Conservation (phyloP, 2,797 vertebrate genomes). For the Gobio occitaniae region DNA sequence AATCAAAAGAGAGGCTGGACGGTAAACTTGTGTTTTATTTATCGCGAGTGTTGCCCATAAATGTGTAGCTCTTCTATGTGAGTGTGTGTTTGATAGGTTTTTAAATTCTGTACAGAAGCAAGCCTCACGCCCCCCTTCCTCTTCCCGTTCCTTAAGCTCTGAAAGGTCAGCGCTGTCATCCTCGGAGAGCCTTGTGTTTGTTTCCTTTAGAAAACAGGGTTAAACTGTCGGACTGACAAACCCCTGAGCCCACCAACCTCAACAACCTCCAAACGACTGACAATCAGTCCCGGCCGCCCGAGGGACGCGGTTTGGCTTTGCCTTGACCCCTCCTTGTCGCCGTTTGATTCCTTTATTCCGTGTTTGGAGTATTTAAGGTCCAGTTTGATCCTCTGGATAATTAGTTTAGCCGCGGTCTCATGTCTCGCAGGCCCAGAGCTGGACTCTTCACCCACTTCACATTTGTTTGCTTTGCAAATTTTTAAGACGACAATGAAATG, state of each 20-base stretch:
- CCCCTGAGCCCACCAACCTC: slow-evolving; percentile 79
- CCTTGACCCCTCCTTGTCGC: slow-evolving; percentile 86
- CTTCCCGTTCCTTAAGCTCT: slow-evolving; percentile 61
- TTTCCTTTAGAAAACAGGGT: slow-evolving; percentile 80
- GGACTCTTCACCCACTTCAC: slow-evolving; percentile 63
- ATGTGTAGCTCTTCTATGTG: neutral
- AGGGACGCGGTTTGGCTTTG: slow-evolving; percentile 85
- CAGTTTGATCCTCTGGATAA: slow-evolving; percentile 90
- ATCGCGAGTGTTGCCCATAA: neutral
- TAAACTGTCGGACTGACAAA: slow-evolving; percentile 85
- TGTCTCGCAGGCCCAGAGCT: slow-evolving; percentile 58
- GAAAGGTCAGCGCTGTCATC: slow-evolving; percentile 81
- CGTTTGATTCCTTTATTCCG: slow-evolving; percentile 88
- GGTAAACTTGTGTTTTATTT: neutral
- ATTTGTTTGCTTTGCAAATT: slow-evolving; percentile 89
- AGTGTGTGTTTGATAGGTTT: neutral
- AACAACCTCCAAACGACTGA: slow-evolving; percentile 81
- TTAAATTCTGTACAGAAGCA: neutral
- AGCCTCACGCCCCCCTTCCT: neutral
- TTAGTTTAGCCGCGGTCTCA: slow-evolving; percentile 86
- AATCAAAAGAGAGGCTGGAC: neutral
- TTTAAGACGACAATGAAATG: slow-evolving; percentile 90
- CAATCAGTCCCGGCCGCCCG: slow-evolving; percentile 89
- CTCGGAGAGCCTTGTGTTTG: slow-evolving; percentile 79
- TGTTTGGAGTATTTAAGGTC: slow-evolving; percentile 89